A percentile compares a stretch with the other conserved stretches of the same genome.
Evolutionary conservation across 2,113 vertebrate species (phyloP).

Genomic region (Dipodomys stephensi): DNA sequence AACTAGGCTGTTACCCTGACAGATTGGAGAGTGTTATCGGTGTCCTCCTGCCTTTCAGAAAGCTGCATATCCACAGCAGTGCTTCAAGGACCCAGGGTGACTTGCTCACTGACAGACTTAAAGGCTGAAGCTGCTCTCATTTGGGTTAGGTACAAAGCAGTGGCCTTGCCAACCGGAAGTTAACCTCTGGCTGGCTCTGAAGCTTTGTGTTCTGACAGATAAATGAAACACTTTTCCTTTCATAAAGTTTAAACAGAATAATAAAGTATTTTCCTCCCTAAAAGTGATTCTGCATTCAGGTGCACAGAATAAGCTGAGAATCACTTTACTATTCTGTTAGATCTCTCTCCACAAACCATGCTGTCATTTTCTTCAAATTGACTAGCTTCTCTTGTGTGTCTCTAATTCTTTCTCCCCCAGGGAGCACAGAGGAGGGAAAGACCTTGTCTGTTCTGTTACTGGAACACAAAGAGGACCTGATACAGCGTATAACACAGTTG

Average conservation of each 20-base stretch:
- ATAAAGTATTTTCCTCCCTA: conserved; percentile 86
- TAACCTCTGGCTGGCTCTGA: conserved; percentile 86
- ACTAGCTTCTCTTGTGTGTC: conserved; percentile 81
- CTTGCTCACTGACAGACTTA: conserved; percentile 69
- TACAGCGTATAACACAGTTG: conserved; percentile 84
- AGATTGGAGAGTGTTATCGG: conserved; percentile 16
- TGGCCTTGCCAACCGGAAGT: conserved; percentile 86
- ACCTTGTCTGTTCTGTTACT: conserved; percentile 73
- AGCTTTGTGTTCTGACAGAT: conserved; percentile 87
- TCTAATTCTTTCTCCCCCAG: conserved; percentile 74
- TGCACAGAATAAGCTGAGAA: conserved; percentile 78
- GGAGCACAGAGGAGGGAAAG: conserved; percentile 76
- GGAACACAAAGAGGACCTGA: conserved; percentile 84
- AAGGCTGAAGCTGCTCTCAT: conserved; percentile 66
- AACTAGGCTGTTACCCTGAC: conserved; percentile 17
- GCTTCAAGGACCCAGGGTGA: neutral
- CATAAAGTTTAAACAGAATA: conserved; percentile 90
- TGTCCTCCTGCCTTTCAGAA: conserved; percentile 62
- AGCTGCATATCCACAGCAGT: conserved; percentile 60
- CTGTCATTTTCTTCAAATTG: conserved; percentile 85
- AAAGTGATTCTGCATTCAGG: conserved; percentile 76
- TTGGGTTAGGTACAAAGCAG: conserved; percentile 80
- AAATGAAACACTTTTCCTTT: conserved; percentile 88
- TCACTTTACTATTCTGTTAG: conserved; percentile 87
- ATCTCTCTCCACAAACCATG: conserved; percentile 80